Conservation (phyloP, 2,797 vertebrate genomes). For the Epinephelus malabaricus region DNA sequence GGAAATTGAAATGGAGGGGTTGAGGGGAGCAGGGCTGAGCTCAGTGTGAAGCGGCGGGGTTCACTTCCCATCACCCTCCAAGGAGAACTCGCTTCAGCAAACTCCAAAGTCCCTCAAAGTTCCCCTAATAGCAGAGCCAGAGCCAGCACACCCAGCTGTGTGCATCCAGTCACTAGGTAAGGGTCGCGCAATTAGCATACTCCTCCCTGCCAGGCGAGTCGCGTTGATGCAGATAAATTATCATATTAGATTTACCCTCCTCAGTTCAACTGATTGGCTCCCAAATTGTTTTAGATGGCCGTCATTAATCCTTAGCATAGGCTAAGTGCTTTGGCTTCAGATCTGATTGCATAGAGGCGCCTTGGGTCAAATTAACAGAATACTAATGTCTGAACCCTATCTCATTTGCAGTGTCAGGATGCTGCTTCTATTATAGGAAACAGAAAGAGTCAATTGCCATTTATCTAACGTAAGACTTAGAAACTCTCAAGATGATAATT, state of each 20-base stretch:
- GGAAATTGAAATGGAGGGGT: conserved; percentile 94
- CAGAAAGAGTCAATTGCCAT: conserved; percentile 80
- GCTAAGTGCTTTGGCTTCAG: conserved; percentile 94
- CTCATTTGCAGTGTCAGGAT: conserved; percentile 85
- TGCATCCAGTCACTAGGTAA: conserved; percentile 96
- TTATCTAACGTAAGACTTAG: conserved; percentile 79
- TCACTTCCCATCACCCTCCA: conserved; percentile 92
- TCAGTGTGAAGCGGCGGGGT: conserved; percentile 94
- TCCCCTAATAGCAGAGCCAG: conserved; percentile 95
- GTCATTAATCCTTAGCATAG: conserved; percentile 99
- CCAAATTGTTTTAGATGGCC: conserved; percentile 99
- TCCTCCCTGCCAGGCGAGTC: conserved; percentile 95
- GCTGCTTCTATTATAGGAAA: conserved; percentile 83
- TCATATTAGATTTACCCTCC: conserved; percentile 99
- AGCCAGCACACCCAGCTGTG: conserved; percentile 93
- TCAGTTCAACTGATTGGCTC: conserved; percentile 99
- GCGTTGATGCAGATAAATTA: conserved; percentile 98
- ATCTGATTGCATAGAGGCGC: conserved; percentile 93
- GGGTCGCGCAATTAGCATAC: conserved; percentile 99
- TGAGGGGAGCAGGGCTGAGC: conserved; percentile 90
- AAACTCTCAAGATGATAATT: conserved; percentile 84
- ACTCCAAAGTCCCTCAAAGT: conserved; percentile 99
- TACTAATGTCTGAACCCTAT: conserved; percentile 85
- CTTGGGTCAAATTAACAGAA: conserved; percentile 96
- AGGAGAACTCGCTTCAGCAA: conserved; percentile 93